Evolutionary conservation across 2,888 invertebrate species (phyloP).

Genomic region (Coelopa pilipes): DNA sequence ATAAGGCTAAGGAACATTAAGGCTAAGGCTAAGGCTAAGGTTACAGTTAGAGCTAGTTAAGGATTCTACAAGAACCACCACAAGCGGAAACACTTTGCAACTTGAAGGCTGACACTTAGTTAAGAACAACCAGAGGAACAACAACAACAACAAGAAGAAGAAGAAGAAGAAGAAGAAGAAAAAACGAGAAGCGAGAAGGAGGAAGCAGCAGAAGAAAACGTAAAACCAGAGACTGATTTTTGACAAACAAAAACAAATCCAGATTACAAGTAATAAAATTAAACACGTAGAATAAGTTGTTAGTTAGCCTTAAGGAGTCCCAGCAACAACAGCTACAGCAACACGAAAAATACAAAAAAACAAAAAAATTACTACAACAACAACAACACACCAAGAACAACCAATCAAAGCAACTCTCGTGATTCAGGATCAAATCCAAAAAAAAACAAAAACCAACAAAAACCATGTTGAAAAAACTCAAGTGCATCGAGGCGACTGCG

Average conservation of each 20-base stretch:
- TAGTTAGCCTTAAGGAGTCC: conserved; percentile 1
- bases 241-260: conserved; percentile 41
- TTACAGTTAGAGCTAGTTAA: too few species aligned
- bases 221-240: conserved; percentile 50
- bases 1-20: too few species aligned
- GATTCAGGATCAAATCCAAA: conserved; percentile 57
- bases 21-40: too few species aligned
- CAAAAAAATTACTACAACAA: conserved; percentile 41
- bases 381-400: conserved; percentile 20
- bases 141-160: conserved; percentile 4
- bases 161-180: neutral
- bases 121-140: conserved; percentile 39
- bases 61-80: conserved; percentile 42
- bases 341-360: conserved; percentile 4
- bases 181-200: conserved; percentile 16
- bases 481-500: conserved; percentile 59
- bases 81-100: conserved; percentile 52
- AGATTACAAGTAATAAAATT: conserved; percentile 21
- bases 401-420: conserved; percentile 40
- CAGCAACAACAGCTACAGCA: conserved; percentile 8
- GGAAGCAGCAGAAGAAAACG: conserved; percentile 10
- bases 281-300: conserved; percentile 34
- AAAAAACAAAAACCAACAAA: conserved; percentile 43
- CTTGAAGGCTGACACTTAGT: conserved; percentile 56
- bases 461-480: conserved; percentile 64